Evolutionary conservation across 35 echinoderm and acorn worm species (phyloP), one percentile per base, ranked within the genome.

Genomic region (Diadema setosum): DNA sequence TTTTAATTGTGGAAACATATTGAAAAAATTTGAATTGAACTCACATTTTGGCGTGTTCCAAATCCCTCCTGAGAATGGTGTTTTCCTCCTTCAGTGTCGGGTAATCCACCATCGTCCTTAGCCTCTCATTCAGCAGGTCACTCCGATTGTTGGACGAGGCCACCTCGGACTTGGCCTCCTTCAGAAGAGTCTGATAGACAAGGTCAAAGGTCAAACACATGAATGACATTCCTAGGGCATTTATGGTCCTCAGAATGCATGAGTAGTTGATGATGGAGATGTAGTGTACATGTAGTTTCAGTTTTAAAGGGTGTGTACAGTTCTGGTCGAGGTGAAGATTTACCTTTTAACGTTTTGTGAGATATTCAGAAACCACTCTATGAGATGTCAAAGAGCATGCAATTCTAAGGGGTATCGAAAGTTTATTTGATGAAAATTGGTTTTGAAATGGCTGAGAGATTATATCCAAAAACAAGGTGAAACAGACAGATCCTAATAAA

Each of bases 21-120:
- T 16, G 14, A 55, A 55, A 1, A n/a, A 67, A 0, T 67, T 67
- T 21, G 11, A 45, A 27, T 37, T 4, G 30, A 48, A 85, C 88
- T 93, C 82, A 97, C 95, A 90, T 83, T 91, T 97, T 93, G 4
- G 91, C 93, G 63, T 91, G 93, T 43, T 93, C 87, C 18, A 97
- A 81, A 83, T 97, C 95, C 39, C 88, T 70, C 75, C 88, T 91
- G n/a, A 97, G 40, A 2, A 97, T 92, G 31, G 95, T 92, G 80
- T 93, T 93, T 36, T 70, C 63, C 58, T 97, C 95, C 48, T 97
- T 97, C 40, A 93, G 44, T 2, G 87, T 60, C 31, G 82, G 91
- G 57, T 97, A 97, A 60, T 97, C 95, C 1, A 93, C 78, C 87
- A 97, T 89, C 29, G 85, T 88, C 80, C 87, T 44, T 14, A 97